Evolutionary conservation across 92 coral and sea anemone genomes (phyloP).

Genomic region (Epizoanthus scotinus): DNA sequence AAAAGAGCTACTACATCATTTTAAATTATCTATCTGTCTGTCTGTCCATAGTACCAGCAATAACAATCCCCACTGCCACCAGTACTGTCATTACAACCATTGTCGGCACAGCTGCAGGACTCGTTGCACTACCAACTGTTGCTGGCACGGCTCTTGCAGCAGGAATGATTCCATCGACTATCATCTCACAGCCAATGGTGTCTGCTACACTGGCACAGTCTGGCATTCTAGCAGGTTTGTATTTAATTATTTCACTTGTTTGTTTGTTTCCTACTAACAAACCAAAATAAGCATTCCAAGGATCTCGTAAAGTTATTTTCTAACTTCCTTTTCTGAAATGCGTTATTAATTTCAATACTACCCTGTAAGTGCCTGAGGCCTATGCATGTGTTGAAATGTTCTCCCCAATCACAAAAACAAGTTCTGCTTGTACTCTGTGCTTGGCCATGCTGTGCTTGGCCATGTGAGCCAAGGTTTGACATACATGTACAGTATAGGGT

Average conservation of each 20-base stretch:
- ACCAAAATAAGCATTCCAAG: no score
- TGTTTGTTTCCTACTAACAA: background rate
- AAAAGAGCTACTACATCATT: no score
- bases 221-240: conserved; percentile 83
- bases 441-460: no score
- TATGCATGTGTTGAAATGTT: background rate
- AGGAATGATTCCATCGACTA: conserved; percentile 81
- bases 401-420: no score
- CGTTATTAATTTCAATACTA: no score
- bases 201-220: conserved; percentile 69
- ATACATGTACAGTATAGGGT: no score
- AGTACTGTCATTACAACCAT: conserved; percentile 86
- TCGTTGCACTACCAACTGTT: conserved; percentile 89
- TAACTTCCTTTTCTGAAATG: no score
- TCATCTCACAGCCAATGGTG: conserved; percentile 84
- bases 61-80: conserved; percentile 72
- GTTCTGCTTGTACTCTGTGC: no score
- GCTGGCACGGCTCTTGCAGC: conserved; percentile 74
- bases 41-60: conserved; percentile 59
- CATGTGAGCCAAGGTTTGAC: no score
- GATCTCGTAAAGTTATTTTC: no score
- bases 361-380: no score
- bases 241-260: background rate
- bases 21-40: conserved; percentile 1
- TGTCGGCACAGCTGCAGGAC: conserved; percentile 81